A percentile compares a stretch with the other conserved stretches of the same genome.
Conservation (phyloP, 2,797 vertebrate genomes). For the Caiman crocodilus region DNA sequence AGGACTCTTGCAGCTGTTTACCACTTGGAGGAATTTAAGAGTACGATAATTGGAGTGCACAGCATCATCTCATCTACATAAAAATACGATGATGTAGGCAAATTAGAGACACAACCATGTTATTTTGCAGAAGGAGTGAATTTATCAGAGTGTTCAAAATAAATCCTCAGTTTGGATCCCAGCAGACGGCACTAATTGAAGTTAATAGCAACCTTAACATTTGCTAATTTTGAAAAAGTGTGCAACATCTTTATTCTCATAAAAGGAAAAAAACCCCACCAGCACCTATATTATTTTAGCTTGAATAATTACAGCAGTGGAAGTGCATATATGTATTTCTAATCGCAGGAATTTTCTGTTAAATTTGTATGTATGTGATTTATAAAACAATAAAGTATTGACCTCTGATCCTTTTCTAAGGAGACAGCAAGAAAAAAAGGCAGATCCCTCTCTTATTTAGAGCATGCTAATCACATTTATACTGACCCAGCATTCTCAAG, state of each 20-base stretch:
- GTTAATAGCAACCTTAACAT: conserved; percentile 42
- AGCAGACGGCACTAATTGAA: conserved; percentile 18
- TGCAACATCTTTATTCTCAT: conserved; percentile 36
- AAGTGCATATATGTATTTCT: conserved; percentile 22
- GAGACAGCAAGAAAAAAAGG: conserved; percentile 17
- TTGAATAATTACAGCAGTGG: conserved; percentile 37
- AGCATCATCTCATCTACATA: background rate
- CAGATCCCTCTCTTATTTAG: conserved; percentile 6
- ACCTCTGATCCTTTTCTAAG: conserved; percentile 36
- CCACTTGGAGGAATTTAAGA: background rate
- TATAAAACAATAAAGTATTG: conserved; percentile 34
- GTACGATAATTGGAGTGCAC: background rate
- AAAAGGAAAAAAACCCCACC: conserved; percentile 10
- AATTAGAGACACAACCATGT: background rate
- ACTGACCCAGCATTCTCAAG: background rate
- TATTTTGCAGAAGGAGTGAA: background rate
- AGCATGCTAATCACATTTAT: background rate
- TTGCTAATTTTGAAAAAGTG: conserved; percentile 22
- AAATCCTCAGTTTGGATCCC: background rate
- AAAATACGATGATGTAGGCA: background rate
- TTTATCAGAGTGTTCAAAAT: conserved; percentile 15
- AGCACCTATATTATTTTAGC: conserved; percentile 64
- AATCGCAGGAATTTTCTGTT: conserved; percentile 59
- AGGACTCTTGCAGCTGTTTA: background rate
- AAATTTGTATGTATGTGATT: conserved; percentile 66